phyloP scores from a whole-genome alignment of 2,797 vertebrate species.

The Oophaga sylvatica region DNA sequence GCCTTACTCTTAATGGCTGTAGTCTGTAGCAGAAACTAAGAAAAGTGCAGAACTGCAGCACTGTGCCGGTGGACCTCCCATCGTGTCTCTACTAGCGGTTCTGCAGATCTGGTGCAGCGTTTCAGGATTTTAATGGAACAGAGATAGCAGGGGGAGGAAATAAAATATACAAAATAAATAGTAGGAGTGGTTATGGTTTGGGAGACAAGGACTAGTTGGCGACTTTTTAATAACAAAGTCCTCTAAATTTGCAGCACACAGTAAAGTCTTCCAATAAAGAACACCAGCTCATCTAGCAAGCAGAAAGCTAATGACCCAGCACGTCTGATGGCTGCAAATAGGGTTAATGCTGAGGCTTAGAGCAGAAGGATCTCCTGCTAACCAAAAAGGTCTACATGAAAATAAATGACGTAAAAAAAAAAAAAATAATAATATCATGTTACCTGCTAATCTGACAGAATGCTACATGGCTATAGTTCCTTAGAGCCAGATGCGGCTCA shows the following conservation, averaged over 20 bases:
- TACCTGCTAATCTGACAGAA: background rate
- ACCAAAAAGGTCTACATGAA: background rate
- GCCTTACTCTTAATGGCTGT: too few relatives aligned
- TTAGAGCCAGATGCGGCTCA: background rate
- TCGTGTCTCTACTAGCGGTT: too few relatives aligned
- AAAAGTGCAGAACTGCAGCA: too few relatives aligned
- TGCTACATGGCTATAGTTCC: background rate
- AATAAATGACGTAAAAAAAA: background rate
- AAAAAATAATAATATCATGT: background rate
- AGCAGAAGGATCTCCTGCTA: too few relatives aligned
- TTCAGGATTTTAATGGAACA: too few relatives aligned
- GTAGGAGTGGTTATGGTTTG: too few relatives aligned
- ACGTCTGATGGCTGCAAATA: background rate
- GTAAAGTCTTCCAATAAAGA: slow-evolving; percentile 4
- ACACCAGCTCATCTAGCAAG: background rate
- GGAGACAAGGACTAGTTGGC: background rate
- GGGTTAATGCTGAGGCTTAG: too few relatives aligned
- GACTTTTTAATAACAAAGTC: slow-evolving; percentile 1
- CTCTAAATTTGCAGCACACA: background rate
- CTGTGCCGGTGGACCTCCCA: too few relatives aligned
- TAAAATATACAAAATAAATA: too few relatives aligned
- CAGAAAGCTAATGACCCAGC: slow-evolving; percentile 26
- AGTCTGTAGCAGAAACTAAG: too few relatives aligned
- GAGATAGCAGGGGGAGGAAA: too few relatives aligned
- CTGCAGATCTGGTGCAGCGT: too few relatives aligned